phyloP scores from a whole-genome alignment of 2,797 vertebrate species.

The Parotocinclus haroldoi region DNA sequence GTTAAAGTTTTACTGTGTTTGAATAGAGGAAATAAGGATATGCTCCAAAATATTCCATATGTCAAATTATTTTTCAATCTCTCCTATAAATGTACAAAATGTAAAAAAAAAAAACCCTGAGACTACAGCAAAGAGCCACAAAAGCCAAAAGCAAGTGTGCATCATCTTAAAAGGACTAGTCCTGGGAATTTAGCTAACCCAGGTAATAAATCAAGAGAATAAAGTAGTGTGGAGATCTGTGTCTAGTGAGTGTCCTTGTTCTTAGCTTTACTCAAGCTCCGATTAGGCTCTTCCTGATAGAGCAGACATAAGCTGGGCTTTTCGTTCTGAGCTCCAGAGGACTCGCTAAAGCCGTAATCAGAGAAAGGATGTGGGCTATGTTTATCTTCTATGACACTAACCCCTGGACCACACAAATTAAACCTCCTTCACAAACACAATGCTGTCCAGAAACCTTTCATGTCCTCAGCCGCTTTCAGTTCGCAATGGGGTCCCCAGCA shows the following conservation, averaged over 20 bases:
- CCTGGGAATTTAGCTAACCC: neutral
- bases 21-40: no score
- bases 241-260: conserved; percentile 34
- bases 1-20: no score
- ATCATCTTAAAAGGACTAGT: neutral
- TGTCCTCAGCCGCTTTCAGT: conserved; percentile 46
- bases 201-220: conserved; percentile 15
- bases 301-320: conserved; percentile 51
- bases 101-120: no score
- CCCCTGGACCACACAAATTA: conserved; percentile 65
- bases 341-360: conserved; percentile 69
- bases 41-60: no score
- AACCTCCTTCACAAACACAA: conserved; percentile 55
- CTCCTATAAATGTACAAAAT: no score
- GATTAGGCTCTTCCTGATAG: conserved; percentile 44
- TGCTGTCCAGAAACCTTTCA: conserved; percentile 51
- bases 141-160: no score
- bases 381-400: conserved; percentile 69
- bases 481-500: conserved; percentile 12
- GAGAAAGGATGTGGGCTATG: conserved; percentile 57
- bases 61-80: no score
- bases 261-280: conserved; percentile 39
- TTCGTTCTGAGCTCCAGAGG: conserved; percentile 50
- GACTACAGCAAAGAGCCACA: no score
- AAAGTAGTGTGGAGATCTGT: conserved; percentile 9